Evolutionary conservation across 1,140 invertebrate genomes (phyloP).

Genomic region (Coptotermes formosanus): DNA sequence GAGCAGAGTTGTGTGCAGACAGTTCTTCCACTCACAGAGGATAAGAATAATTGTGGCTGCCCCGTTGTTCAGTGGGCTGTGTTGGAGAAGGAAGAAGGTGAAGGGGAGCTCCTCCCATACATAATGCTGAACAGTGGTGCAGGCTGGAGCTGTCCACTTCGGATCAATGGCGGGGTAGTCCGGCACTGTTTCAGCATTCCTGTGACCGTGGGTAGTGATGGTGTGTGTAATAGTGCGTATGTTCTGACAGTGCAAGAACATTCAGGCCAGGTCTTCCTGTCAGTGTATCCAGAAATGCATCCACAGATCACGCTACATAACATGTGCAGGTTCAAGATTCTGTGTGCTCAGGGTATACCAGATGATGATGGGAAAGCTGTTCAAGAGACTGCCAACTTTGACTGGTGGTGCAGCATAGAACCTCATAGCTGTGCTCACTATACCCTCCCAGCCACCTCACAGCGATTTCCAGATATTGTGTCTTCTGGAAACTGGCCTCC

Average conservation of each 20-base stretch:
- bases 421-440: slow-evolving; percentile 1
- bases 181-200: slow-evolving; percentile 32
- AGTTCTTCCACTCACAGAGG: not conserved
- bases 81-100: slow-evolving; percentile 33
- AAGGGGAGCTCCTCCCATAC: slow-evolving; percentile 32
- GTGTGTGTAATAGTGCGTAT: slow-evolving; percentile 44
- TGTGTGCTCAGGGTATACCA: slow-evolving; percentile 42
- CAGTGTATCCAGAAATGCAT: slow-evolving; percentile 56
- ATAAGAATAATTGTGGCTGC: slow-evolving; percentile 21
- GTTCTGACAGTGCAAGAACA: slow-evolving; percentile 31
- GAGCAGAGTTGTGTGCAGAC: not conserved
- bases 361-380: slow-evolving; percentile 23
- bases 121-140: slow-evolving; percentile 33
- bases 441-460: slow-evolving; percentile 13
- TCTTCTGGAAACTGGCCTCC: not conserved
- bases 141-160: slow-evolving; percentile 35
- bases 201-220: slow-evolving; percentile 36
- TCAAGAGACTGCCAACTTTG: slow-evolving; percentile 21
- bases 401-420: slow-evolving; percentile 27
- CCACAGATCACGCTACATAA: slow-evolving; percentile 59
- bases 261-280: slow-evolving; percentile 52
- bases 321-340: slow-evolving; percentile 47
- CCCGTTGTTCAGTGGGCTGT: slow-evolving; percentile 36
- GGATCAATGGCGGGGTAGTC: not conserved
- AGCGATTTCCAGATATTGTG: not conserved